Conservation (phyloP, 2,113 vertebrate genomes). For the Coptodon bakossiorum region DNA sequence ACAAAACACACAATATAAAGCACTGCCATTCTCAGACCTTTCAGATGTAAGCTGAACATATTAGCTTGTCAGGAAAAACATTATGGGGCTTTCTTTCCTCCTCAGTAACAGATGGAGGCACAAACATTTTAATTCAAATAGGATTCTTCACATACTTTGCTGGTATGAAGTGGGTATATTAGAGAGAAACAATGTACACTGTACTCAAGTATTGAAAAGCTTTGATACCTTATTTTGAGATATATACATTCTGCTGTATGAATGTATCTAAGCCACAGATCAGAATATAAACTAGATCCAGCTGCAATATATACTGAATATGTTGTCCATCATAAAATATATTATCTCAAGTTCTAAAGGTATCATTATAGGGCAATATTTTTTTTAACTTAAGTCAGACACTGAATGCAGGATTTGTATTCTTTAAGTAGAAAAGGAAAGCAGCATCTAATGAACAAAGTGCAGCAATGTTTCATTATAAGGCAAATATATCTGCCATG, state of each 20-base stretch:
- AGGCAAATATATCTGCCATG: background rate
- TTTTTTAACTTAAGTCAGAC: background rate
- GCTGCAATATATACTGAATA: background rate
- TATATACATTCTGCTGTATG: background rate
- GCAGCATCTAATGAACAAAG: background rate
- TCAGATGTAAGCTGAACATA: background rate
- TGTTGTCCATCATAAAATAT: background rate
- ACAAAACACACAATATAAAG: background rate
- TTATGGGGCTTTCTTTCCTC: slow-evolving; percentile 10
- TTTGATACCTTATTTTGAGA: background rate
- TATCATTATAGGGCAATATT: background rate
- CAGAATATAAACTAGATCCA: background rate
- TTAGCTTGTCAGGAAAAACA: slow-evolving; percentile 41
- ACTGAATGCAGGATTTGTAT: background rate
- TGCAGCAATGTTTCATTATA: background rate
- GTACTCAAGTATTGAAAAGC: background rate
- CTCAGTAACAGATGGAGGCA: slow-evolving; percentile 9
- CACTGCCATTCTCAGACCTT: slow-evolving; percentile 27
- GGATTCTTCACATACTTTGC: slow-evolving; percentile 62
- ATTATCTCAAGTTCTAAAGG: background rate
- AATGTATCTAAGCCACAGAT: background rate
- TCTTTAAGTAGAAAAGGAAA: background rate
- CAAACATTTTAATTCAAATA: slow-evolving; percentile 17
- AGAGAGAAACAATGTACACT: background rate
- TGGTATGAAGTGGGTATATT: slow-evolving; percentile 47